Base-by-base conservation (phyloP, 1,140 invertebrate species). In the Drosophila dunni region DNA sequence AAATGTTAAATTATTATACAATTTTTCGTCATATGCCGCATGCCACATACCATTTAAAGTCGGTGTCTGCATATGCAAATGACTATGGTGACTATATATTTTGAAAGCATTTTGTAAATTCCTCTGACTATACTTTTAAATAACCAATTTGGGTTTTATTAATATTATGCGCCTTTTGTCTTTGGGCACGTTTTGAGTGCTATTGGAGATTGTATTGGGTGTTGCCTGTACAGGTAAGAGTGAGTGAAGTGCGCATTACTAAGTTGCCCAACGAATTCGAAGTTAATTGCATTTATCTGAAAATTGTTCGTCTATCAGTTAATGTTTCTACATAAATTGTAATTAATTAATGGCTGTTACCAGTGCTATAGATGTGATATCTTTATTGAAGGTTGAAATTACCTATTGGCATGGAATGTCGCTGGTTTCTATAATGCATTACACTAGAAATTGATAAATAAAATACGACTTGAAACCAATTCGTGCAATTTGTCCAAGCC, bases 1-100 rank as follows among this genome's bases (percentile, higher is more conserved):
- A 74, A 83, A 88, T 88, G 70, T 77, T 62, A 88, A 79, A 61
- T 75, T 71, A 83, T 86, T 88, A 86, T 86, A 89, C 79, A 74
- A 79, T 81, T 84, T 73, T 73, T 77, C 45, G 60, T 73, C 77
- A 73, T 64, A 70, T 69, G 72, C 20, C 46, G 11, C 46, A 24
- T 48, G 50, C 13, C 29, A 13, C 29, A 7, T 7, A 13, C 48
- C 24, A 13, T 24, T 29, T 50, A 33, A 11, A 51, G 33, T n/a
- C n/a, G n/a, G n/a, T n/a, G n/a, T 56, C 60, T 64, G 66, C 66
- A 75, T 46, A 79, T 88, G 83, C 79, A 79, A 75, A 85, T 53
- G 10, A n/a, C n/a, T 45, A 15, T 48, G 6, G 46, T 77, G 17
- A 20, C 17, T 20, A 73, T 81, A 60, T 77, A 70, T 78, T 88